Evolutionary conservation across 53 echinoderm and acorn worm species (phyloP), one percentile per base, ranked within the genome.

Genomic region (Arbacia lixula): DNA sequence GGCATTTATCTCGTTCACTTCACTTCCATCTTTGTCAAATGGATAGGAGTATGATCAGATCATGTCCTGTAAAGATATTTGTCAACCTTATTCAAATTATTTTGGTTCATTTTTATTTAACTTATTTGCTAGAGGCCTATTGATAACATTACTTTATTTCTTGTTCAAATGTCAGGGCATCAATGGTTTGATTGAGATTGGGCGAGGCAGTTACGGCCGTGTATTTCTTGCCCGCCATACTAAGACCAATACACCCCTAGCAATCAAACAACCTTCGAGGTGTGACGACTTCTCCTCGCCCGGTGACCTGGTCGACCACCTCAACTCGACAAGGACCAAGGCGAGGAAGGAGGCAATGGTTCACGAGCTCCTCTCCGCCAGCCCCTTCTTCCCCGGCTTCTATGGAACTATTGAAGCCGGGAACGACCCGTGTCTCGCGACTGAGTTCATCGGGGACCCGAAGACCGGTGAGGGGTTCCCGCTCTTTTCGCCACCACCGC

Each of bases 311-410:
- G 68, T 68, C 3, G 21, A 68, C 4, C 36, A 68, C 35, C 68
- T 68, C 22, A 68, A 68, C 4, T n/a, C 4, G 20, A 68, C 68
- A 33, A 68, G 68, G 39, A 68, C 21, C 36, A 36, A 38, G 22
- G 68, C 68, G 24, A 68, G 11, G 0, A 68, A 68, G 41, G 68
- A 68, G 25, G 68, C 68, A 6, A n/a, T 68, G 36, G 37, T 68
- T n/a, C 68, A 68, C 6, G n/a, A 68, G 41, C 37, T 68, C 24
- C 3, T 68, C 35, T 68, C 68, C 12, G 68, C 12, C 41, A 68
- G 68, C 39, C 39, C 24, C 12, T 68, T 36, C 41, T 68, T 68
- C 22, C 68, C 68, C 68, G 24, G 37, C 24, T 68, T 68, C 41
- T 68, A 25, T 19, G 68, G 68, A n/a, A 68, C 26, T 0, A 19